These are phyloP conservation scores for Aethina tumida DNA, from an alignment of 1,140 invertebrate species.

Conservation along the genomic window DNA sequence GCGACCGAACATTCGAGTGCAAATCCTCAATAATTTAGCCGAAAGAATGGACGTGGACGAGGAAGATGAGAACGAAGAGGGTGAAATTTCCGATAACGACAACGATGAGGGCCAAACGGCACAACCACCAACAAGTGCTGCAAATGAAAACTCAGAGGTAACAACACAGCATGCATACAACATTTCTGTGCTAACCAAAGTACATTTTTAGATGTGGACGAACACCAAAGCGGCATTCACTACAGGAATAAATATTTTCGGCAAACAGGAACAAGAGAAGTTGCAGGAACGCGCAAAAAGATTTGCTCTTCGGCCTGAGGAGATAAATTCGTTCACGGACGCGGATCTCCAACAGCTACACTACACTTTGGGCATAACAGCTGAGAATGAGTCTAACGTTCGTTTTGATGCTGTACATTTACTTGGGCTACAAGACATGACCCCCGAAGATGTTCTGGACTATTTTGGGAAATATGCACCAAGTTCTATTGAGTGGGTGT, in stretches of 20 bases:
- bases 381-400: slow-evolving; percentile 50
- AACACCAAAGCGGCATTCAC: slow-evolving; percentile 43
- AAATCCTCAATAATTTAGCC: slow-evolving; percentile 30
- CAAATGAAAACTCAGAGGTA: neutral
- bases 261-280: slow-evolving; percentile 52
- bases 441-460: slow-evolving; percentile 64
- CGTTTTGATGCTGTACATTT: slow-evolving; percentile 66
- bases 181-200: slow-evolving; percentile 15
- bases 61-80: slow-evolving; percentile 41
- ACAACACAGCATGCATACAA: slow-evolving; percentile 6
- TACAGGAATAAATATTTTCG: slow-evolving; percentile 48
- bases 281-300: slow-evolving; percentile 57
- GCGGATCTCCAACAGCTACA: slow-evolving; percentile 54
- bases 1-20: slow-evolving; percentile 32
- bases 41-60: slow-evolving; percentile 30
- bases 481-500: slow-evolving; percentile 68
- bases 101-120: slow-evolving; percentile 8
- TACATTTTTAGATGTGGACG: slow-evolving; percentile 33
- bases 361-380: slow-evolving; percentile 51
- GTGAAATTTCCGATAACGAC: slow-evolving; percentile 40
- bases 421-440: slow-evolving; percentile 62
- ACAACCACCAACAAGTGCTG: neutral
- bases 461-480: slow-evolving; percentile 69
- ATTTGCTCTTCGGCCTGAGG: slow-evolving; percentile 51
- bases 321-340: slow-evolving; percentile 41